phyloP scores from a whole-genome alignment of 2,888 invertebrate genomes.

The Aleiodes leptofemur region DNA sequence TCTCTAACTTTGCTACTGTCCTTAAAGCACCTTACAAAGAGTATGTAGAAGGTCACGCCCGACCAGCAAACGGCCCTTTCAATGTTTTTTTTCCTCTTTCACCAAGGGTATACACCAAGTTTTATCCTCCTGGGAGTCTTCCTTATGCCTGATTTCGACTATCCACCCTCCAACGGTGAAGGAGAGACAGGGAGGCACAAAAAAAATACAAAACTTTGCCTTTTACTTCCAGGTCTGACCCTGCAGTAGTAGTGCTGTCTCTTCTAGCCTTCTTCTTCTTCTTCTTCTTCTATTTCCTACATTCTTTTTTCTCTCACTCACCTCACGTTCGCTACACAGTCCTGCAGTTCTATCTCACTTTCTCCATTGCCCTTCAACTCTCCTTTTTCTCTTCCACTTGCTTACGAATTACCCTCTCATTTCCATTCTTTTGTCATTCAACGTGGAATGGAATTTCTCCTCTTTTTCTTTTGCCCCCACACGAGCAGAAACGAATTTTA shows the following conservation, averaged over 20 bases:
- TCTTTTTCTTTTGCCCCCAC: background rate
- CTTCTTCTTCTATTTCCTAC: constrained; percentile 16
- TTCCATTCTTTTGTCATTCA: constrained; percentile 68
- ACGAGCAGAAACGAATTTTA: constrained; percentile 14
- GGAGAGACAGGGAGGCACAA: background rate
- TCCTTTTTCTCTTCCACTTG: constrained; percentile 62
- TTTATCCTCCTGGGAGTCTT: constrained; percentile 63
- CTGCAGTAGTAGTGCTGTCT: background rate
- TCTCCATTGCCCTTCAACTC: constrained; percentile 47
- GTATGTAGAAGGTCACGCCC: constrained; percentile 50
- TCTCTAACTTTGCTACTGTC: constrained; percentile 57
- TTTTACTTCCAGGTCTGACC: constrained; percentile 30
- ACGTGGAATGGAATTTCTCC: constrained; percentile 57
- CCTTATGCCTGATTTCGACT: constrained; percentile 69
- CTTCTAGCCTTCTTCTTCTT: background rate
- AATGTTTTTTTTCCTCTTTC: constrained; percentile 26
- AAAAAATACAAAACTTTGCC: constrained; percentile 18
- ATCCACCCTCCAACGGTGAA: constrained; percentile 39
- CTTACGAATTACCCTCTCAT: constrained; percentile 70
- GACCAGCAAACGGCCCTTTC: constrained; percentile 36
- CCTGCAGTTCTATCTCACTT: constrained; percentile 43
- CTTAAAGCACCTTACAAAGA: constrained; percentile 57
- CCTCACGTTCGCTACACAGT: constrained; percentile 50
- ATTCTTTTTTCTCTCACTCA: constrained; percentile 34
- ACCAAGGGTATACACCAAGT: constrained; percentile 60